Conservation (phyloP, 1,140 invertebrate species). For the Rhizoglyphus robini region DNA sequence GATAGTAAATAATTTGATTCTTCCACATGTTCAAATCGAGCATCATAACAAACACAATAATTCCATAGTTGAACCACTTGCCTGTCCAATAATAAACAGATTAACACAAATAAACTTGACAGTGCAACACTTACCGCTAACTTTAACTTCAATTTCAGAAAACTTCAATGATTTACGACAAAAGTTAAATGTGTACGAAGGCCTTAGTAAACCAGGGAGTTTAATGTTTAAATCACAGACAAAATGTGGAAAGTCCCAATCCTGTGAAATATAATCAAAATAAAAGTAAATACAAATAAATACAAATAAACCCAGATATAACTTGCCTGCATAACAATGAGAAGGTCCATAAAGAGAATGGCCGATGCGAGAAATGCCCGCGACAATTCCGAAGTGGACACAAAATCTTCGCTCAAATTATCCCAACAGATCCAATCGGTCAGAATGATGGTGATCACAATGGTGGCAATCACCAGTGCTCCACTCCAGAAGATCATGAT, state of each 20-base stretch:
- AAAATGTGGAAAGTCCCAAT: conserved; percentile 48
- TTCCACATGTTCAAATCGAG: conserved; percentile 48
- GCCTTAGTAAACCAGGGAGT: conserved; percentile 40
- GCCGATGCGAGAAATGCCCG: conserved; percentile 43
- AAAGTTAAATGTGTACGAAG: conserved; percentile 34
- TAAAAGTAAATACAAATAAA: background rate
- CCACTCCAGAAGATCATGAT: conserved; percentile 43
- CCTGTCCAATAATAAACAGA: conserved; percentile 32
- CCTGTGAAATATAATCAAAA: conserved; percentile 30
- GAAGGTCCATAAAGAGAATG: conserved; percentile 43
- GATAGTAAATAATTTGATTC: conserved; percentile 44
- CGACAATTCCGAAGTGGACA: conserved; percentile 42
- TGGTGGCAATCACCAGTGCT: conserved; percentile 34
- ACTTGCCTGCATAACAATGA: conserved; percentile 43
- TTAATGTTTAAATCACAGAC: conserved; percentile 43
- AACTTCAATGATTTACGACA: conserved; percentile 30
- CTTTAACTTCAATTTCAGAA: conserved; percentile 32
- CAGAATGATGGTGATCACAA: conserved; percentile 41
- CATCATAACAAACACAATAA: conserved; percentile 43
- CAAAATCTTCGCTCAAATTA: conserved; percentile 35
- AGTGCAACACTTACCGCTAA: conserved; percentile 32
- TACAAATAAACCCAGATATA: background rate
- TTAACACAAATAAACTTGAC: background rate
- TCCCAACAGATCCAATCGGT: conserved; percentile 38
- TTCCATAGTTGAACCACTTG: conserved; percentile 48